phyloP scores from a whole-genome alignment of 2,888 invertebrate genomes.

The Heliconius sara region DNA sequence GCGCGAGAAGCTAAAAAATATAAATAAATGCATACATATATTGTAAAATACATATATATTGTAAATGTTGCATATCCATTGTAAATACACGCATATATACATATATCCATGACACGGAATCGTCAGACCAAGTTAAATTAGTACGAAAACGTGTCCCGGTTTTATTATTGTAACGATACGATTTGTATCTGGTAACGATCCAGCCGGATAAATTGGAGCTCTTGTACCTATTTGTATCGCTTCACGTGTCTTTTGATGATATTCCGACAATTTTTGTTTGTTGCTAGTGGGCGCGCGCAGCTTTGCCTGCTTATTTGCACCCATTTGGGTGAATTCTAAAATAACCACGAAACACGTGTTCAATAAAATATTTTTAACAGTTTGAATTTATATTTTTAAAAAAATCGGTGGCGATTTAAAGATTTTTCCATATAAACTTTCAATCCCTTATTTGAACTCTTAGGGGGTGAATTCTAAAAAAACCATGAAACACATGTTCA shows the following conservation, averaged over 20 bases:
- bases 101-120: conserved; percentile 8
- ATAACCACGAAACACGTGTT: no score
- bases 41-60: neutral
- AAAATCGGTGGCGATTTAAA: no score
- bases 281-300: no score
- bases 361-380: no score
- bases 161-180: conserved; percentile 61
- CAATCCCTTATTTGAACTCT: no score
- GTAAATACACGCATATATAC: neutral
- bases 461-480: no score
- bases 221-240: conserved; percentile 22
- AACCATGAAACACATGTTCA: no score
- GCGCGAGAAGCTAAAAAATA: no score
- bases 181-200: conserved; percentile 52
- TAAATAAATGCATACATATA: neutral
- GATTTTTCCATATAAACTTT: no score
- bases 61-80: neutral
- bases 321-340: no score
- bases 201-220: conserved; percentile 25
- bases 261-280: neutral
- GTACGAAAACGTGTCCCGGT: conserved; percentile 67
- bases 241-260: conserved; percentile 17
- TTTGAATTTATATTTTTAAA: no score
- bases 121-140: conserved; percentile 66
- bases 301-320: no score